Evolutionary conservation across 2,888 invertebrate species (phyloP).

Genomic region (Aporophyla lueneburgensis): DNA sequence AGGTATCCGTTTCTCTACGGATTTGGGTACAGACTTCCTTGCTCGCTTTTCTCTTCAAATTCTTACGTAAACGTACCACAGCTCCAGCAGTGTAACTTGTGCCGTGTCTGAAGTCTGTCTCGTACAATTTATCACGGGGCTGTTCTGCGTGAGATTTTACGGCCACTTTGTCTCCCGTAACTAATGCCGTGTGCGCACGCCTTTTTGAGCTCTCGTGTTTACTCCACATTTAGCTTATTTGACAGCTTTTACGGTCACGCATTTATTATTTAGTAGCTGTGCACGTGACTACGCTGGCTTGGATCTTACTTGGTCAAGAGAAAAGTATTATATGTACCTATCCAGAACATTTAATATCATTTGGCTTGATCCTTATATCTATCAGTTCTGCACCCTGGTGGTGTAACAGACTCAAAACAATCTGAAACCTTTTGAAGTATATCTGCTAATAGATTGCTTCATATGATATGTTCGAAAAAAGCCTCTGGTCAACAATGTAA

Average conservation of each 20-base stretch:
- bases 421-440: no score
- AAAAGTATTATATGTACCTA: neutral
- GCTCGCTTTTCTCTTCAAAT: neutral
- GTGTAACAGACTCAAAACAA: no score
- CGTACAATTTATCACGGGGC: constrained; percentile 73
- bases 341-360: neutral
- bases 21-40: neutral
- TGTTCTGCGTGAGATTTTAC: constrained; percentile 77
- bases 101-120: constrained; percentile 48
- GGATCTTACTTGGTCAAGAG: constrained; percentile 25
- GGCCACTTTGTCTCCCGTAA: constrained; percentile 76
- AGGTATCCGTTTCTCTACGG: neutral
- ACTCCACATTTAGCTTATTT: constrained; percentile 54
- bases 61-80: neutral
- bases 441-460: no score
- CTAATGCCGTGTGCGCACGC: constrained; percentile 72
- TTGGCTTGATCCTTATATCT: neutral
- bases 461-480: no score
- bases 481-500: no score
- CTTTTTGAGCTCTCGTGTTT: constrained; percentile 66
- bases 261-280: constrained; percentile 50
- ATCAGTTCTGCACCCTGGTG: neutral
- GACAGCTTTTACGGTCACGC: constrained; percentile 49
- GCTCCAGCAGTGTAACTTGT: constrained; percentile 42
- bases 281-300: constrained; percentile 39